Conservation (phyloP, 2,797 vertebrate species). For the Danionella dracula region DNA sequence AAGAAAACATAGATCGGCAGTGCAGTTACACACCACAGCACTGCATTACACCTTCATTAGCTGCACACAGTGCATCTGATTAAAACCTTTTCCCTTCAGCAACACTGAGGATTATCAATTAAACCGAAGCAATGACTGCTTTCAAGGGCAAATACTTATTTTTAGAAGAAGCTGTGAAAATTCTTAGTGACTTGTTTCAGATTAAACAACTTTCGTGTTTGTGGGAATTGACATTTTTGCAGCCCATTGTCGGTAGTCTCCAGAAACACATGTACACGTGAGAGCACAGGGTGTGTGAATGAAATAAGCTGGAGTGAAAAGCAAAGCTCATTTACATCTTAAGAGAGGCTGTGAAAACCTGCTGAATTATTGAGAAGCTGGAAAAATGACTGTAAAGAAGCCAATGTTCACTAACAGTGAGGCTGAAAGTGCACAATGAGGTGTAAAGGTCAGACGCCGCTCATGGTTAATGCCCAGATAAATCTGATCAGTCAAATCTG, state of each 20-base stretch:
- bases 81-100: neutral
- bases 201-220: slow-evolving; percentile 8
- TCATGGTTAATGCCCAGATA: neutral
- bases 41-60: neutral
- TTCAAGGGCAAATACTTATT: slow-evolving; percentile 9
- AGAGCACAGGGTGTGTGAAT: neutral
- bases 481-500: neutral
- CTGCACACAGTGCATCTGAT: neutral
- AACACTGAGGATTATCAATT: neutral
- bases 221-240: neutral
- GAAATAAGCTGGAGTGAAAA: neutral
- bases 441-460: slow-evolving; percentile 7
- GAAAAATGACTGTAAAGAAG: neutral
- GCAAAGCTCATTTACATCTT: neutral
- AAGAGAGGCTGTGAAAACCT: slow-evolving; percentile 9
- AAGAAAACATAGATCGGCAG: too few relatives aligned
- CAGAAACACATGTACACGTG: neutral
- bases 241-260: neutral
- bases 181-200: slow-evolving; percentile 7
- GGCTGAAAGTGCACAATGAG: neutral
- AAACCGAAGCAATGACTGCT: neutral
- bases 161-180: neutral
- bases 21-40: neutral
- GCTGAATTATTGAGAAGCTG: slow-evolving; percentile 21
- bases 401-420: neutral